Evolutionary conservation across 1,140 invertebrate genomes (phyloP).

Genomic region (Drosophila fuyamai): DNA sequence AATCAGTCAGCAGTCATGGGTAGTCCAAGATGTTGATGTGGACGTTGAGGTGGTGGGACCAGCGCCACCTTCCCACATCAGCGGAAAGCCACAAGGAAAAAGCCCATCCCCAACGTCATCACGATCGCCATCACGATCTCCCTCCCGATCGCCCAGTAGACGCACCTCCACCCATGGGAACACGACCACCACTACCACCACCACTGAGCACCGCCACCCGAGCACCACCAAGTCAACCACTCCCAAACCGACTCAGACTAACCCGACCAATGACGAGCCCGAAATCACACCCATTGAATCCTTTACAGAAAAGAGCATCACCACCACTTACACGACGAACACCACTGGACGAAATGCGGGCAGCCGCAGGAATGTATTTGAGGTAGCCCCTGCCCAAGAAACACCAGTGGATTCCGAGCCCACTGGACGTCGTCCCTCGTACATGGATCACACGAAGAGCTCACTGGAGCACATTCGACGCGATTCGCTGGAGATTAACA

Average conservation of each 20-base stretch:
- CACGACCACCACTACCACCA: slow-evolving; percentile 36
- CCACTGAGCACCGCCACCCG: slow-evolving; percentile 63
- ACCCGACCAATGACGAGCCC: slow-evolving; percentile 51
- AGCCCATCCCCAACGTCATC: slow-evolving; percentile 13
- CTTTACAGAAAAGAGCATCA: slow-evolving; percentile 60
- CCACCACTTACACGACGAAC: slow-evolving; percentile 11
- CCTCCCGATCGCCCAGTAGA: slow-evolving; percentile 45
- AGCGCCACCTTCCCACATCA: slow-evolving; percentile 10
- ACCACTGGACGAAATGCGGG: slow-evolving; percentile 59
- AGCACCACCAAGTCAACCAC: slow-evolving; percentile 49
- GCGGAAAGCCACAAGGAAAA: slow-evolving; percentile 1
- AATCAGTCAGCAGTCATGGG: slow-evolving; percentile 64
- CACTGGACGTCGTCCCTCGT: slow-evolving; percentile 70
- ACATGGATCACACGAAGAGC: slow-evolving; percentile 84
- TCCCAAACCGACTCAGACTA: slow-evolving; percentile 31
- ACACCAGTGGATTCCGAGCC: slow-evolving; percentile 8
- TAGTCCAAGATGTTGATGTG: slow-evolving; percentile 58
- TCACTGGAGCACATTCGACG: slow-evolving; percentile 81
- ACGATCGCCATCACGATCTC: slow-evolving; percentile 28
- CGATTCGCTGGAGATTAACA: slow-evolving; percentile 80
- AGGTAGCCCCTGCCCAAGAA: slow-evolving; percentile 17
- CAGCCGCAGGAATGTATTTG: slow-evolving; percentile 73
- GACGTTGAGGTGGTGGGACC: slow-evolving; percentile 58
- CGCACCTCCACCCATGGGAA: slow-evolving; percentile 32
- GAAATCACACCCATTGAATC: slow-evolving; percentile 62